These are phyloP conservation scores for Drosophila conformis DNA, from an alignment of 2,888 invertebrate genomes.

Conservation along the genomic window DNA sequence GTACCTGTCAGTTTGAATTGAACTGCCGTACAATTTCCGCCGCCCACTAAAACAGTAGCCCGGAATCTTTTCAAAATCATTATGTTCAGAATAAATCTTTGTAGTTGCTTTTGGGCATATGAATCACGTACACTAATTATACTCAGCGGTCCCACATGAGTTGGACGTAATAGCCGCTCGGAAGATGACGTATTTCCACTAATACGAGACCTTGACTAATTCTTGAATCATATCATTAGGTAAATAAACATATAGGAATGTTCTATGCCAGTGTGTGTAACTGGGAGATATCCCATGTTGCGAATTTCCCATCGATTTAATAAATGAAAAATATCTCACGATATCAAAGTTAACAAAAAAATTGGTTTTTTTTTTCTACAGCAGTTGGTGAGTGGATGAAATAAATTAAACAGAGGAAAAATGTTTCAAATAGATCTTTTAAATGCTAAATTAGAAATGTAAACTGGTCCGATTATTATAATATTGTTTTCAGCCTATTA, in stretches of 20 bases:
- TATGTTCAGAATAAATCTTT: conserved; percentile 19
- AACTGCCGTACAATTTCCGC: conserved; percentile 32
- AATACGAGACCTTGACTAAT: conserved; percentile 47
- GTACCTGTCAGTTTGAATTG: conserved; percentile 56
- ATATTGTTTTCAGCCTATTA: neutral
- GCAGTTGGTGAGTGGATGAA: too few relatives aligned
- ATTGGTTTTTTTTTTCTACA: neutral
- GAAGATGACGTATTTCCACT: conserved; percentile 54
- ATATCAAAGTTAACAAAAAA: neutral
- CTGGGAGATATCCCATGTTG: neutral
- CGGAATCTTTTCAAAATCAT: conserved; percentile 26
- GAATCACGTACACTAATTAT: conserved; percentile 60
- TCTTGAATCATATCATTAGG: conserved; percentile 4
- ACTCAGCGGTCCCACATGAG: neutral
- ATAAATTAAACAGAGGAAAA: neutral
- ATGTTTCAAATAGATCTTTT: neutral
- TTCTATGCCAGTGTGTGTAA: neutral
- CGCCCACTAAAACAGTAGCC: conserved; percentile 27
- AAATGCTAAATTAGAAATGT: neutral
- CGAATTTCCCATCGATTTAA: neutral
- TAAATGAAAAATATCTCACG: neutral
- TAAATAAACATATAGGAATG: neutral
- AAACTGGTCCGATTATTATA: neutral
- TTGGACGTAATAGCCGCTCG: neutral
- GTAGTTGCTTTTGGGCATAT: conserved; percentile 25